phyloP scores from a whole-genome alignment of 2,888 invertebrate genomes.

The Hypomecis punctinalis region DNA sequence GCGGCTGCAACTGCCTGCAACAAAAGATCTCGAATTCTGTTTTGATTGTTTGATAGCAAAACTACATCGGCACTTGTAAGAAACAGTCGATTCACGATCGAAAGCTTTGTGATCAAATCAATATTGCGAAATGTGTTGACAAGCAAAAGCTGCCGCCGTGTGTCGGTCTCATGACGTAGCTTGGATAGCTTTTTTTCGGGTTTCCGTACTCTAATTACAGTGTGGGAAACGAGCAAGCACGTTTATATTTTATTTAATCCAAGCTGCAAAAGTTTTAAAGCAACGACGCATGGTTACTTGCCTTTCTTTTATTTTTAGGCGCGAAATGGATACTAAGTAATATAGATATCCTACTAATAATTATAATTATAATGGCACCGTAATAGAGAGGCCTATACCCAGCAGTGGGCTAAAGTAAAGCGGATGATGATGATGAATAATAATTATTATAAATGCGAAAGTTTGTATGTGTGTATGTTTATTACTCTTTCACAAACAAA shows the following conservation, averaged over 20 bases:
- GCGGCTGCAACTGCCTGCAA: conserved; percentile 65
- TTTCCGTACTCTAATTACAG: conserved; percentile 42
- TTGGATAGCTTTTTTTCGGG: conserved; percentile 27
- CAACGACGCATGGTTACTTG: neutral
- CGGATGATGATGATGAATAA: too few relatives aligned
- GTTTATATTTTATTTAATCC: neutral
- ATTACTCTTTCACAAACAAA: too few relatives aligned
- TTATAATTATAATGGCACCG: too few relatives aligned
- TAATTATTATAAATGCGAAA: too few relatives aligned
- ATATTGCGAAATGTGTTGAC: conserved; percentile 61
- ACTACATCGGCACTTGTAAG: conserved; percentile 65
- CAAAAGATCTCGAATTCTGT: conserved; percentile 67
- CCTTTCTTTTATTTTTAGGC: neutral
- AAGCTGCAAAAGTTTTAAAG: conserved; percentile 3
- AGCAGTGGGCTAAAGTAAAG: too few relatives aligned
- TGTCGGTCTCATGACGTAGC: conserved; percentile 40
- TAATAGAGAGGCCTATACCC: too few relatives aligned
- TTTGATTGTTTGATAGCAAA: conserved; percentile 77
- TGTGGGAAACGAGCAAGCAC: conserved; percentile 24
- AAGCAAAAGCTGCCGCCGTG: conserved; percentile 54
- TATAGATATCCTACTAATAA: too few relatives aligned
- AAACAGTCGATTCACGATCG: conserved; percentile 63
- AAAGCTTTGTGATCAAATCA: conserved; percentile 56
- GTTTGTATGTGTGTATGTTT: too few relatives aligned
- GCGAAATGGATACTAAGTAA: too few relatives aligned